Base-by-base conservation (phyloP, 1,140 invertebrate species). In the Solenopsis fugax region DNA sequence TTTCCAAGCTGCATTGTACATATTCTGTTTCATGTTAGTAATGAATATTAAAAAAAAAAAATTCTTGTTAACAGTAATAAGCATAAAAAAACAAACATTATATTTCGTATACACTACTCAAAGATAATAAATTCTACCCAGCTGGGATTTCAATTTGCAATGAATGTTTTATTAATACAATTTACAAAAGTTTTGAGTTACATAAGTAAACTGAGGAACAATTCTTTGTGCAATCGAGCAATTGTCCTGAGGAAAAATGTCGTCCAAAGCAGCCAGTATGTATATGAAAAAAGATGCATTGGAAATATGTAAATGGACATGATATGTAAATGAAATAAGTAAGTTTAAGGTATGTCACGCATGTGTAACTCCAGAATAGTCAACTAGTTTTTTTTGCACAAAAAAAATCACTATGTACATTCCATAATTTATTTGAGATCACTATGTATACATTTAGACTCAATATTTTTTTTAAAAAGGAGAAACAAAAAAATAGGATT, bases 111-210 rank as follows among this genome's bases (percentile, higher is more conserved):
- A 9, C 24, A 24, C 41, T 10, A 37, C 29, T 9, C 41, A 69
- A 45, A 12, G n/a, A n/a, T 65, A 65, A 71, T 29, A 56, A 81
- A 52, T 81, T 56, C 16, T 13, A 13, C n/a, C 48, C 48, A 71
- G 56, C 21, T 37, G 29, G 4, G 18, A 52, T 80, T 58, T 67
- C 37, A 52, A 41, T 41, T 64, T 50, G 5, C 21, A n/a, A 62
- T 50, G 50, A 16, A 76, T 18, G 18, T 45, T 56, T 81, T 71
- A 81, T 81, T 81, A 56, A 71, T 4, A n/a, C 21, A 80, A 21
- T 81, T 71, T 69, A 81, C 77, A 71, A n/a, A 69, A 7, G 16
- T 69, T 65, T 34, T 37, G 12, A 62, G 21, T 13, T 21, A 21
- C 21, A 37, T 37, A 21, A 65, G 7, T 37, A 80, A 52, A 80